These are phyloP conservation scores for Cerastis leucographa DNA, from an alignment of 2,888 invertebrate species.

Conservation along the genomic window DNA sequence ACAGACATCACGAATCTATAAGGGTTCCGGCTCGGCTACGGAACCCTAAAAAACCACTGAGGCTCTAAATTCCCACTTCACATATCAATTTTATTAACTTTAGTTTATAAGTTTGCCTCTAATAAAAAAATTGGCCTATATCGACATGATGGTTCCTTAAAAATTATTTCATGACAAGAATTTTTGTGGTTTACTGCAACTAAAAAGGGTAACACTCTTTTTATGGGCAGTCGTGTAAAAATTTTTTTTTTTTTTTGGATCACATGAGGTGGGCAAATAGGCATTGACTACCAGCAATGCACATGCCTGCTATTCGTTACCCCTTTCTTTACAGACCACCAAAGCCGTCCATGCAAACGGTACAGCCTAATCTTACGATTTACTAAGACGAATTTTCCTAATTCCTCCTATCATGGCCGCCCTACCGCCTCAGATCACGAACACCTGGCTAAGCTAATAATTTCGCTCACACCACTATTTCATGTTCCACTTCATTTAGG, in stretches of 20 bases:
- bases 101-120: too few relatives aligned
- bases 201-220: too few relatives aligned
- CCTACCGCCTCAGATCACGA: slow-evolving; percentile 71
- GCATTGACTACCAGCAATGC: neutral
- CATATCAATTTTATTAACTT: too few relatives aligned
- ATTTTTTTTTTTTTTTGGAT: neutral
- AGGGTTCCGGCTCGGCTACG: too few relatives aligned
- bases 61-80: too few relatives aligned
- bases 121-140: too few relatives aligned
- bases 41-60: too few relatives aligned
- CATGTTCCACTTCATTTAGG: slow-evolving; percentile 71
- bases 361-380: slow-evolving; percentile 15
- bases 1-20: too few relatives aligned
- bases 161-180: too few relatives aligned
- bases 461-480: slow-evolving; percentile 76
- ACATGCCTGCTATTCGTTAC: neutral
- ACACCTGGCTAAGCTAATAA: slow-evolving; percentile 79
- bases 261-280: neutral
- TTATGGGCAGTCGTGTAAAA: too few relatives aligned
- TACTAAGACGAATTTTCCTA: slow-evolving; percentile 4
- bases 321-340: slow-evolving; percentile 11
- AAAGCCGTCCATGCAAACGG: neutral
- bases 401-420: slow-evolving; percentile 45
- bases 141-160: too few relatives aligned
- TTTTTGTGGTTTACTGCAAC: too few relatives aligned